Evolutionary conservation across 1,140 invertebrate genomes (phyloP).

Genomic region (Drosophila malerkotliana): DNA sequence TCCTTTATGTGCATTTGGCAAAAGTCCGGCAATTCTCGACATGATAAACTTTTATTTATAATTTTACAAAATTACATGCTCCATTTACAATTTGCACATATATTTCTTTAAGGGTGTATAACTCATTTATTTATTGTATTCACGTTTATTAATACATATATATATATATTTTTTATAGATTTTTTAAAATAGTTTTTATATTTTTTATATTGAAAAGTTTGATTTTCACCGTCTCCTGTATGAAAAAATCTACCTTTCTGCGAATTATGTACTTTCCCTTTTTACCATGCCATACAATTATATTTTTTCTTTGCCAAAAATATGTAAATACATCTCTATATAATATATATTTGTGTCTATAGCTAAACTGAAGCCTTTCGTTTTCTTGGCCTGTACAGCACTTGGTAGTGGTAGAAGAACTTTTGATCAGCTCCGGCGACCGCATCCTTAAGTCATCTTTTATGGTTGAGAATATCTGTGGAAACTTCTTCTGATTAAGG

Average conservation of each 20-base stretch:
- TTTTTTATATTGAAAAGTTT: slow-evolving; percentile 53
- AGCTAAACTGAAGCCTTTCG: slow-evolving; percentile 78
- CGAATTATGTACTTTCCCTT: slow-evolving; percentile 10
- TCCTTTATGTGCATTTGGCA: neutral
- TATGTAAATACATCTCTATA: slow-evolving; percentile 80
- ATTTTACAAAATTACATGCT: slow-evolving; percentile 76
- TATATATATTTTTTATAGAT: slow-evolving; percentile 23
- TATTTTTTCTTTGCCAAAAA: slow-evolving; percentile 77
- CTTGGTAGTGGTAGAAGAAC: slow-evolving; percentile 70
- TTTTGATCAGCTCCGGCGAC: slow-evolving; percentile 42
- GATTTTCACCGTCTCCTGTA: slow-evolving; percentile 72
- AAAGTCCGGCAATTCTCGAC: slow-evolving; percentile 54
- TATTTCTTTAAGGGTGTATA: slow-evolving; percentile 52
- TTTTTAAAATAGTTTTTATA: slow-evolving; percentile 21
- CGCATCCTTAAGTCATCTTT: slow-evolving; percentile 24
- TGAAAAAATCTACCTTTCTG: slow-evolving; percentile 55
- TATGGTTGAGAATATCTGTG: slow-evolving; percentile 14
- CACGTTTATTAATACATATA: slow-evolving; percentile 28
- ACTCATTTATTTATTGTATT: slow-evolving; percentile 55
- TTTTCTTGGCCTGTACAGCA: slow-evolving; percentile 71
- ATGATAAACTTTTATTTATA: slow-evolving; percentile 74
- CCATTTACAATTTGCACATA: slow-evolving; percentile 63
- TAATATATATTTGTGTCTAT: slow-evolving; percentile 71
- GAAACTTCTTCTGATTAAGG: slow-evolving; percentile 26
- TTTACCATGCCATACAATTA: slow-evolving; percentile 35